Percentiles rank a stretch among this genome's conserved stretches.
Evolutionary conservation across 2,888 invertebrate genomes (phyloP).

Genomic region (Asteroscopus sphinx): DNA sequence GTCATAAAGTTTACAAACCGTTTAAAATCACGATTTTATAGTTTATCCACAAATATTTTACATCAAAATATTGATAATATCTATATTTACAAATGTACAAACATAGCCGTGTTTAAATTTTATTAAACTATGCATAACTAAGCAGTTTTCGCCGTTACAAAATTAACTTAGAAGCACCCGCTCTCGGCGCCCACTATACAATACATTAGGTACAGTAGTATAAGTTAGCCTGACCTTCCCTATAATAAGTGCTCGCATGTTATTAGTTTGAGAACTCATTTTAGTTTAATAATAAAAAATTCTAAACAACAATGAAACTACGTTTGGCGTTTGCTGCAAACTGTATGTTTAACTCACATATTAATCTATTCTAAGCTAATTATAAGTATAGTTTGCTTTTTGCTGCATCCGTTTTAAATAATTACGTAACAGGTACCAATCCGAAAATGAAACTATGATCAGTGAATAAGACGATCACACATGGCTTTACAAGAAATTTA

Average conservation of each 20-base stretch:
- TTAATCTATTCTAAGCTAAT: too few species aligned
- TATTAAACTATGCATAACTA: slow-evolving; percentile 44
- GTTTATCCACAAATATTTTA: slow-evolving; percentile 11
- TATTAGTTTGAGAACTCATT: slow-evolving; percentile 33
- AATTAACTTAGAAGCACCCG: slow-evolving; percentile 44
- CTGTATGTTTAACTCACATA: too few species aligned
- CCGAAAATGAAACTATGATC: too few species aligned
- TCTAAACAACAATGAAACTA: slow-evolving; percentile 20
- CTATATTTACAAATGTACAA: slow-evolving; percentile 9
- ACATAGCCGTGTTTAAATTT: slow-evolving; percentile 22
- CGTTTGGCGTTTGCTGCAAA: slow-evolving; percentile 3
- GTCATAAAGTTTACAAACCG: slow-evolving; percentile 17
- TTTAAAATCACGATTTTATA: slow-evolving; percentile 7
- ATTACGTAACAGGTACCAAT: too few species aligned
- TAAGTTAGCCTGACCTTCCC: slow-evolving; percentile 22
- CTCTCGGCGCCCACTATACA: slow-evolving; percentile 26
- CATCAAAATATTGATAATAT: slow-evolving; percentile 5
- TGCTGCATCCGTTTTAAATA: too few species aligned
- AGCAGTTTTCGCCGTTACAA: slow-evolving; percentile 48
- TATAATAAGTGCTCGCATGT: slow-evolving; percentile 27
- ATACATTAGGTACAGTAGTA: slow-evolving; percentile 21
- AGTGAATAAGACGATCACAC: too few species aligned
- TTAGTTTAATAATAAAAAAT: slow-evolving; percentile 23
- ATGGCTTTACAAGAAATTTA: too few species aligned
- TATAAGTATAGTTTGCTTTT: too few species aligned